phyloP scores from a whole-genome alignment of 1,140 invertebrate genomes.

The Coptotermes formosanus region DNA sequence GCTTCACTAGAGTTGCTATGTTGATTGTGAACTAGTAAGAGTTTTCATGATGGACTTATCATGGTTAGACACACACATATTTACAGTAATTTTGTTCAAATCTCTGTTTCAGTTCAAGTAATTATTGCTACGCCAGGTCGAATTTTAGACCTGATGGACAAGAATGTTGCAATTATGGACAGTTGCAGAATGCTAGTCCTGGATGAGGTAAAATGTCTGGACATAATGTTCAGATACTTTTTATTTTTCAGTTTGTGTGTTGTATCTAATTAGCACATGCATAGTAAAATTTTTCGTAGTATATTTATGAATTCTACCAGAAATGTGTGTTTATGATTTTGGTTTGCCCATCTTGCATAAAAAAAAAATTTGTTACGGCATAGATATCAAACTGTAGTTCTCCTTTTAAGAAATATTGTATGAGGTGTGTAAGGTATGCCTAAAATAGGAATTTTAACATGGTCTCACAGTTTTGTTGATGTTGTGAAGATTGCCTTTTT shows the following conservation, averaged over 20 bases:
- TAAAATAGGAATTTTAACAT: background rate
- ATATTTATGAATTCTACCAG: background rate
- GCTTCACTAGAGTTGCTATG: too few relatives aligned
- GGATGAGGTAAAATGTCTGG: constrained; percentile 69
- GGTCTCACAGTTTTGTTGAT: background rate
- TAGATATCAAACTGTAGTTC: too few relatives aligned
- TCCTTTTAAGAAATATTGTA: too few relatives aligned
- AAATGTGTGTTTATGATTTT: too few relatives aligned
- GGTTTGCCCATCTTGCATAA: too few relatives aligned
- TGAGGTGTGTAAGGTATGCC: too few relatives aligned
- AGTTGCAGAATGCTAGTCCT: constrained; percentile 95
- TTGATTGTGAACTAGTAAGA: too few relatives aligned
- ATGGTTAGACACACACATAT: too few relatives aligned
- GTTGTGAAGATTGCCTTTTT: background rate
- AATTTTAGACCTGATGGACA: constrained; percentile 99
- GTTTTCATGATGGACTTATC: too few relatives aligned
- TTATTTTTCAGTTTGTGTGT: background rate
- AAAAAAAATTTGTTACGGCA: too few relatives aligned
- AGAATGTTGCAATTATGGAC: constrained; percentile 94
- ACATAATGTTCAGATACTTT: background rate
- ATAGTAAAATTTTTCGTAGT: background rate
- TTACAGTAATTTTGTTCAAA: background rate
- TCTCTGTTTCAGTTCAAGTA: constrained; percentile 80
- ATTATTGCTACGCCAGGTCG: constrained; percentile 99
- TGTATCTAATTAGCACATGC: background rate